phyloP scores from a whole-genome alignment of 1,140 invertebrate genomes.

The Drosophila pachea region DNA sequence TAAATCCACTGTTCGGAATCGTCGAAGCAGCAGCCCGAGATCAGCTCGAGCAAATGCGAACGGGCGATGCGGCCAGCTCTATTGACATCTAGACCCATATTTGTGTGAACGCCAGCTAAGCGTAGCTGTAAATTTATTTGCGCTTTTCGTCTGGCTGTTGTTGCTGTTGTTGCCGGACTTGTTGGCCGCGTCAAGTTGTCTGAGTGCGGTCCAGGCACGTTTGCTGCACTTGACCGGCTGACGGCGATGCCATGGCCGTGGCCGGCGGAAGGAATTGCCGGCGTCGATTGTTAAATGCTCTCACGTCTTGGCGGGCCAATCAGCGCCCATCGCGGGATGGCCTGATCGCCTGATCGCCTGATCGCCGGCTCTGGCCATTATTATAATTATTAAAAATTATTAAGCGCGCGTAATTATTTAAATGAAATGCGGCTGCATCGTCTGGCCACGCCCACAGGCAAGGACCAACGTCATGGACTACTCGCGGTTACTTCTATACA shows the following conservation, averaged over 20 bases:
- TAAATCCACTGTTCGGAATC: slow-evolving; percentile 14
- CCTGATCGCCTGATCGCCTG: not conserved
- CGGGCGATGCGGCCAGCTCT: slow-evolving; percentile 41
- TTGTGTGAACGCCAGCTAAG: slow-evolving; percentile 48
- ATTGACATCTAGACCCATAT: slow-evolving; percentile 72
- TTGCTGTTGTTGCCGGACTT: slow-evolving; percentile 2
- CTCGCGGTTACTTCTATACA: no score
- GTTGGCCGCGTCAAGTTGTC: slow-evolving; percentile 57
- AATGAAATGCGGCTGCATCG: slow-evolving; percentile 63
- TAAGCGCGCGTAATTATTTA: slow-evolving; percentile 76
- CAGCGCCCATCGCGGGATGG: slow-evolving; percentile 57
- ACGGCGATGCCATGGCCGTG: slow-evolving; percentile 54
- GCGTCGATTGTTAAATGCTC: slow-evolving; percentile 50
- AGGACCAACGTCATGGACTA: slow-evolving; percentile 49
- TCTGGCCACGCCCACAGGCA: slow-evolving; percentile 30
- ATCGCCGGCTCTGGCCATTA: slow-evolving; percentile 44
- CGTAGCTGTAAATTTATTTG: slow-evolving; percentile 69
- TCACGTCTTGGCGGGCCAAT: slow-evolving; percentile 62
- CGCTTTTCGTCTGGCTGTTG: slow-evolving; percentile 2
- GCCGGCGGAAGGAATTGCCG: slow-evolving; percentile 26
- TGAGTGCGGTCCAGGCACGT: slow-evolving; percentile 41
- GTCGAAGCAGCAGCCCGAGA: slow-evolving; percentile 11
- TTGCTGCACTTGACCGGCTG: slow-evolving; percentile 62
- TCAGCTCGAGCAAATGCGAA: slow-evolving; percentile 33
- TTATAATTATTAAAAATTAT: slow-evolving; percentile 78